Conservation (phyloP, 2,797 vertebrate species). For the Sparidentex hasta region DNA sequence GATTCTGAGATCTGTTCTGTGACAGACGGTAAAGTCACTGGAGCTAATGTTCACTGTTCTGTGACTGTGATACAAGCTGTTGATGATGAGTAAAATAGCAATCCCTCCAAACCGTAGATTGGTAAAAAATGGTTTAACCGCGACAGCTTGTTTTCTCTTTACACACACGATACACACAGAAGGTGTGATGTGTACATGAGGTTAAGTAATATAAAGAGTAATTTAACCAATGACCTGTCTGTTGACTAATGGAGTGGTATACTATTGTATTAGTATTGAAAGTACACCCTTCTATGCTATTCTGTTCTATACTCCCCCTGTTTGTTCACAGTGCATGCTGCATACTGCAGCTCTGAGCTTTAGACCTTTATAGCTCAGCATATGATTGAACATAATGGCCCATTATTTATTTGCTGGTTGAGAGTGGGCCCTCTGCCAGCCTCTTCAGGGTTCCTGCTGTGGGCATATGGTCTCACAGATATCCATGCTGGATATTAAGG, state of each 20-base stretch:
- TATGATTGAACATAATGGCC: constrained; percentile 83
- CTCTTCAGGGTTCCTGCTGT: constrained; percentile 76
- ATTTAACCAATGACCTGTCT: background rate
- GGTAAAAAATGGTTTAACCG: background rate
- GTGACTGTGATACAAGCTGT: background rate
- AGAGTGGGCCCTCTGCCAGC: constrained; percentile 77
- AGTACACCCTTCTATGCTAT: background rate
- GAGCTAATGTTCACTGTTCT: background rate
- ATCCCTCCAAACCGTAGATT: background rate
- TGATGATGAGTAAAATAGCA: background rate
- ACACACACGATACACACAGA: background rate
- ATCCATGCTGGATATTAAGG: constrained; percentile 74
- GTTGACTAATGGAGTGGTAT: background rate
- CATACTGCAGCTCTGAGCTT: constrained; percentile 60
- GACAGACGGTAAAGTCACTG: background rate
- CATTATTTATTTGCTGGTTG: constrained; percentile 83
- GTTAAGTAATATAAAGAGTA: background rate
- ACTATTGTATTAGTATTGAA: background rate
- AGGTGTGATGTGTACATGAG: background rate
- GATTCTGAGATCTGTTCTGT: too few relatives aligned
- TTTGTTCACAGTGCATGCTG: constrained; percentile 28
- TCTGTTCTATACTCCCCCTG: background rate
- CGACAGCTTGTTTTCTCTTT: background rate
- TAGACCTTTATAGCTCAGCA: constrained; percentile 75
- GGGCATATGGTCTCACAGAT: constrained; percentile 81